These are phyloP conservation scores for Nipponacmea schrenckii DNA, from an alignment of 2,888 invertebrate genomes.

Conservation along the genomic window DNA sequence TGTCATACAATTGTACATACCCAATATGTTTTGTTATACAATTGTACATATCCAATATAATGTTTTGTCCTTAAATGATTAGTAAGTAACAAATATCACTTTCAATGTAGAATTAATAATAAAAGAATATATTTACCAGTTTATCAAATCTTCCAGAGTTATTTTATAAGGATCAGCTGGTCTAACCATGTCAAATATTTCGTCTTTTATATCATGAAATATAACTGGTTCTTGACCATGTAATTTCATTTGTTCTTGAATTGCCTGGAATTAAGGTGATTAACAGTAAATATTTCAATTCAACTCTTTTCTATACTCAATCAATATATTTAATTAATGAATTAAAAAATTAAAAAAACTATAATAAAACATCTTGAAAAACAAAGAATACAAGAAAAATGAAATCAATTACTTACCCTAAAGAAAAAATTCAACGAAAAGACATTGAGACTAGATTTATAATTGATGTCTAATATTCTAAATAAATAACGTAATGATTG, in stretches of 20 bases:
- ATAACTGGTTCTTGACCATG: slow-evolving; percentile 90
- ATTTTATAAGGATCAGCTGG: slow-evolving; percentile 86
- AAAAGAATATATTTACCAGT: slow-evolving; percentile 71
- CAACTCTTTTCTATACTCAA: too few species aligned
- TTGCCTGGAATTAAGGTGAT: slow-evolving; percentile 74
- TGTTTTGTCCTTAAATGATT: too few species aligned
- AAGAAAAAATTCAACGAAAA: slow-evolving; percentile 94
- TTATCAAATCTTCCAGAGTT: slow-evolving; percentile 85
- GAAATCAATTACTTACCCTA: slow-evolving; percentile 72
- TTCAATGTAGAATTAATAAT: too few species aligned
- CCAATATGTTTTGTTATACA: too few species aligned
- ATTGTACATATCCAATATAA: too few species aligned
- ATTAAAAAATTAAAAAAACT: too few species aligned
- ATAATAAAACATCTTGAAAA: too few species aligned
- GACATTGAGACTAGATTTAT: slow-evolving; percentile 86
- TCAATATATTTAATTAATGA: too few species aligned
- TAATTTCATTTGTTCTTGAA: slow-evolving; percentile 88
- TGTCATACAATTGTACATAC: too few species aligned
- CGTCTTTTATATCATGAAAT: slow-evolving; percentile 95
- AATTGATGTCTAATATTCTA: slow-evolving; percentile 88
- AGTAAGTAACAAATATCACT: too few species aligned
- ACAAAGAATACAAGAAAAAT: too few species aligned
- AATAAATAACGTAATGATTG: slow-evolving; percentile 92
- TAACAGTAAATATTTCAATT: neutral
- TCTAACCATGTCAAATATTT: slow-evolving; percentile 97